Evolutionary conservation across 2,113 vertebrate genomes (phyloP).

Genomic region (Oophaga pumilio): DNA sequence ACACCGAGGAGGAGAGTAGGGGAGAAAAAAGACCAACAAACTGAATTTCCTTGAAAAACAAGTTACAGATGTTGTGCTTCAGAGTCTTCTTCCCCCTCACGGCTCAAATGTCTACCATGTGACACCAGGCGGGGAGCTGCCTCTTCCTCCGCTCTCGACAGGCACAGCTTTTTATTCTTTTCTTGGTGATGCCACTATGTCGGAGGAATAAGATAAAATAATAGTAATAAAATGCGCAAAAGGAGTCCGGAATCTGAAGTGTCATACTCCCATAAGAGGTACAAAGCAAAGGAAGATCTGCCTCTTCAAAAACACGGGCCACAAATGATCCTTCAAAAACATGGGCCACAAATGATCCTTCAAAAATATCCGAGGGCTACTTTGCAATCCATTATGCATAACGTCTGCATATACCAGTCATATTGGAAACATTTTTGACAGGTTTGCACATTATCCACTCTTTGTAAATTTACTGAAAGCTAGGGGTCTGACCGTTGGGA

Average conservation of each 20-base stretch:
- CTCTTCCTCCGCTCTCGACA: slow-evolving; percentile 25
- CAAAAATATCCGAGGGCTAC: no score
- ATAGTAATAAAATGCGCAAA: background rate
- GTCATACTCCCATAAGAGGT: background rate
- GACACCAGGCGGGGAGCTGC: slow-evolving; percentile 58
- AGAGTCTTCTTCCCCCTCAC: slow-evolving; percentile 16
- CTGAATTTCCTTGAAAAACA: slow-evolving; percentile 61
- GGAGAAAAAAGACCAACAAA: slow-evolving; percentile 14
- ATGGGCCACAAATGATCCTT: no score
- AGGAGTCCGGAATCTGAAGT: background rate
- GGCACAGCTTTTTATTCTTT: background rate
- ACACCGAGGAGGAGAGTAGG: slow-evolving; percentile 1
- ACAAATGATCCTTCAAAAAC: no score
- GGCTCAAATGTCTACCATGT: slow-evolving; percentile 56
- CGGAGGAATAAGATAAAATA: background rate
- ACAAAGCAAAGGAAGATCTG: background rate
- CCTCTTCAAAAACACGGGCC: no score
- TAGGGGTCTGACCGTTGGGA: no score
- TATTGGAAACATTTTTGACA: no score
- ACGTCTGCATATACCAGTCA: no score
- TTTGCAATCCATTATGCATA: no score
- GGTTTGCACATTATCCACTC: no score
- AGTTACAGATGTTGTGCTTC: slow-evolving; percentile 63
- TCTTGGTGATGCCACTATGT: background rate
- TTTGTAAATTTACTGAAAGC: no score